These are phyloP conservation scores for Odontamblyopus lacepedii DNA, from an alignment of 2,797 vertebrate species.

Conservation along the genomic window DNA sequence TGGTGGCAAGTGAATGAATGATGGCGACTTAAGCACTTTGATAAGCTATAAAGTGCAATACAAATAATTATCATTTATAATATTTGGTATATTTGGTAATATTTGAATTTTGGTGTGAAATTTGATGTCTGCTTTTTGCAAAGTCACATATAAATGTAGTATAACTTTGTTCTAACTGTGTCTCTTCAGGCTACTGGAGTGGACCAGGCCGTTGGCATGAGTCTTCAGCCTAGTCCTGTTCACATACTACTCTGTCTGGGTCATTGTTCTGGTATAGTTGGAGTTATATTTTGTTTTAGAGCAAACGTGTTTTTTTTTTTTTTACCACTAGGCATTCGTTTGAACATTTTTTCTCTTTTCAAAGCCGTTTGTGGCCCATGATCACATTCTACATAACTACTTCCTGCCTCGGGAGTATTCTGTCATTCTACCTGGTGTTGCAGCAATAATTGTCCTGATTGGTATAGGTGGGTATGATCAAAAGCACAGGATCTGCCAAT, in stretches of 20 bases:
- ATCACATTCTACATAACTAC: conserved; percentile 86
- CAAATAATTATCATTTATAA: background rate
- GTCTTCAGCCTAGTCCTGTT: conserved; percentile 89
- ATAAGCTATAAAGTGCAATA: background rate
- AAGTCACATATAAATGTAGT: background rate
- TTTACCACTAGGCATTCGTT: background rate
- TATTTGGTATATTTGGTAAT: no score
- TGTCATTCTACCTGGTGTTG: conserved; percentile 85
- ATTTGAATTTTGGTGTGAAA: background rate
- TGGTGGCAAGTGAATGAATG: background rate
- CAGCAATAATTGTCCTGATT: conserved; percentile 85
- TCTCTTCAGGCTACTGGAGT: conserved; percentile 86
- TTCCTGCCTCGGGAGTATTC: conserved; percentile 93
- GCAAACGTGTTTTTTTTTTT: no score
- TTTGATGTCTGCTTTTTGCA: background rate
- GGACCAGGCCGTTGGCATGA: conserved; percentile 89
- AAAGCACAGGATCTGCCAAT: background rate
- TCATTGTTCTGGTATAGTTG: conserved; percentile 87
- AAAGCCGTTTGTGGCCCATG: conserved; percentile 90
- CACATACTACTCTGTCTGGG: conserved; percentile 93
- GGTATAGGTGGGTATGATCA: conserved; percentile 83
- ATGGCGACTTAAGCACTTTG: background rate
- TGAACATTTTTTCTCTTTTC: conserved; percentile 13
- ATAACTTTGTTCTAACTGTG: conserved; percentile 1
- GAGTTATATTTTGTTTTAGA: background rate